Conservation (phyloP, 2,113 vertebrate genomes). For the Cyanoramphus novaezelandiae region DNA sequence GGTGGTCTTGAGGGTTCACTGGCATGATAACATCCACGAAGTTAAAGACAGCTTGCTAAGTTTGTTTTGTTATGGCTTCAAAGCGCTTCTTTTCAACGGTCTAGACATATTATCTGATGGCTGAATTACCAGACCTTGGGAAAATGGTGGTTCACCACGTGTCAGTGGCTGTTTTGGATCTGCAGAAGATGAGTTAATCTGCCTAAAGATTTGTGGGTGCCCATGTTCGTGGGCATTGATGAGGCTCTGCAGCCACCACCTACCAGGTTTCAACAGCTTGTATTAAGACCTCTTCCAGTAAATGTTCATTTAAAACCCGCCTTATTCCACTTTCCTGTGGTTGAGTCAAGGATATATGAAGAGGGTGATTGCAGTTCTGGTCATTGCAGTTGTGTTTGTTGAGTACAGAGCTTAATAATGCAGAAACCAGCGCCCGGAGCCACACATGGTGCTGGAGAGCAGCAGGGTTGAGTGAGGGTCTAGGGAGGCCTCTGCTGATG, state of each 20-base stretch:
- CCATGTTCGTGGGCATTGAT: not conserved
- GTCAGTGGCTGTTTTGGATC: not conserved
- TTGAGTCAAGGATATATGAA: not conserved
- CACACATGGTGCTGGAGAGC: not conserved
- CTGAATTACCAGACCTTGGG: constrained; percentile 35
- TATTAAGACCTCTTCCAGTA: not conserved
- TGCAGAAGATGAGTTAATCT: constrained; percentile 20
- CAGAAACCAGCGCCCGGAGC: not conserved
- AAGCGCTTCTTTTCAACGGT: not conserved
- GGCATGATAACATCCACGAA: not conserved
- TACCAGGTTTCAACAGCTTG: not conserved
- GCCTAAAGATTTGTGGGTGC: not conserved
- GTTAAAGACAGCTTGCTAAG: not conserved
- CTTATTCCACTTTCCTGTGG: not conserved
- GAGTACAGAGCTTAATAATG: not conserved
- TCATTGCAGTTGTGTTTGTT: not conserved
- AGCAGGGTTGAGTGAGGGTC: not conserved
- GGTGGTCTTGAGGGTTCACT: not conserved
- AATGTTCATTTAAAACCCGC: not conserved
- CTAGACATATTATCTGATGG: not conserved
- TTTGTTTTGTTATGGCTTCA: not conserved
- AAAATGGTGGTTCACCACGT: not conserved
- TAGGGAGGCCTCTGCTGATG: not conserved
- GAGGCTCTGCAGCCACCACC: not conserved
- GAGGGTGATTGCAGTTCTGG: not conserved